Evolutionary conservation across 2,113 vertebrate species (phyloP).

Genomic region (Spea bombifrons): DNA sequence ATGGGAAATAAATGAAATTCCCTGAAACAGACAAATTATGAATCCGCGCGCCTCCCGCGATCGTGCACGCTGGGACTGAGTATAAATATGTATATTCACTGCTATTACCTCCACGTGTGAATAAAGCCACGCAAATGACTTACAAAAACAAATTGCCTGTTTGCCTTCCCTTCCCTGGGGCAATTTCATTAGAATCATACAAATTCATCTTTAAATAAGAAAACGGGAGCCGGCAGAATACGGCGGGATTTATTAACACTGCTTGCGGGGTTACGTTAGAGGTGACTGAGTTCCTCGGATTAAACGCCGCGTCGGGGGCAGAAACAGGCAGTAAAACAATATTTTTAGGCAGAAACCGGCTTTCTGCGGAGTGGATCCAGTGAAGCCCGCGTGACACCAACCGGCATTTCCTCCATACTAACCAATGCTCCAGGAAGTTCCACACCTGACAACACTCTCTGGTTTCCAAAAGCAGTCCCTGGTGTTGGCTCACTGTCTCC

Average conservation of each 20-base stretch:
- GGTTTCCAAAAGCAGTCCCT: too few species aligned
- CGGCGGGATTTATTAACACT: not conserved
- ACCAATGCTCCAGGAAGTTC: too few species aligned
- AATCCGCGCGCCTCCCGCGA: conserved; percentile 7
- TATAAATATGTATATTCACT: conserved; percentile 28
- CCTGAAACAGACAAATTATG: conserved; percentile 25
- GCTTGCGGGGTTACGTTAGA: too few species aligned
- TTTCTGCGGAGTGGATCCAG: too few species aligned
- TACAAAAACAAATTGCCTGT: conserved; percentile 30
- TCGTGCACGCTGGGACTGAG: conserved; percentile 5
- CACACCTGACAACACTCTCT: too few species aligned
- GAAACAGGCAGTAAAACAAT: too few species aligned
- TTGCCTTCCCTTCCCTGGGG: conserved; percentile 26
- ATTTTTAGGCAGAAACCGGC: too few species aligned
- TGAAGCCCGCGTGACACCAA: too few species aligned
- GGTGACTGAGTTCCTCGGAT: too few species aligned
- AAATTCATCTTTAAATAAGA: conserved; percentile 16
- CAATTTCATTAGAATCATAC: conserved; percentile 20
- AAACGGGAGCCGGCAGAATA: not conserved
- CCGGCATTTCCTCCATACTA: too few species aligned
- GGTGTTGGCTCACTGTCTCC: too few species aligned
- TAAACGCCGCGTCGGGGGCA: too few species aligned
- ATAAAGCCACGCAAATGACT: conserved; percentile 7
- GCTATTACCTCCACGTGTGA: conserved; percentile 4
- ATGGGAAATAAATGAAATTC: conserved; percentile 1